A percentile compares a stretch with the other conserved stretches of the same genome.
phyloP scores from a whole-genome alignment of 1,140 invertebrate species.

The Charaxes varanes region DNA sequence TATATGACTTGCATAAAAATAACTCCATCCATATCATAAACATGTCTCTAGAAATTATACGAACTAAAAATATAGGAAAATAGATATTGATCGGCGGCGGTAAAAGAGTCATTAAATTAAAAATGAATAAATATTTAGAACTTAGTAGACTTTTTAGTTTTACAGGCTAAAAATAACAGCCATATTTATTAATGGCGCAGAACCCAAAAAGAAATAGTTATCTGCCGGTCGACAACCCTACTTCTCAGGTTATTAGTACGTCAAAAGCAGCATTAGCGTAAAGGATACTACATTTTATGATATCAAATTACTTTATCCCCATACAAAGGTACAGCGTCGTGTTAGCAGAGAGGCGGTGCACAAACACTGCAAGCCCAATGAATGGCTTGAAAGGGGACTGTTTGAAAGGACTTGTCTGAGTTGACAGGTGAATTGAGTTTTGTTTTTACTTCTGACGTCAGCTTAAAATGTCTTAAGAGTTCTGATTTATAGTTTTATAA shows the following conservation, averaged over 20 bases:
- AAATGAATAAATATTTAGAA: too few species aligned
- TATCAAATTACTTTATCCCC: constrained; percentile 21
- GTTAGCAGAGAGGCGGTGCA: constrained; percentile 10
- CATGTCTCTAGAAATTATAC: too few species aligned
- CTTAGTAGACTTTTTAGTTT: not conserved
- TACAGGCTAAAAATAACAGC: not conserved
- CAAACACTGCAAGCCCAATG: constrained; percentile 10
- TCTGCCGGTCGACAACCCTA: constrained; percentile 1
- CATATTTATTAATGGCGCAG: not conserved
- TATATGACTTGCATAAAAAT: too few species aligned
- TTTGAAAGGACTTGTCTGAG: constrained; percentile 2
- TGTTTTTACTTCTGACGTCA: too few species aligned
- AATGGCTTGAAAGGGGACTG: constrained; percentile 4
- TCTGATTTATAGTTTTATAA: not conserved
- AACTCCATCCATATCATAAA: too few species aligned
- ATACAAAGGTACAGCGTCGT: constrained; percentile 10
- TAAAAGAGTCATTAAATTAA: too few species aligned
- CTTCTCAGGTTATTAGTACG: constrained; percentile 17
- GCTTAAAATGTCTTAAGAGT: too few species aligned
- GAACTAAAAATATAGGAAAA: too few species aligned
- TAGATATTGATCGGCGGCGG: too few species aligned
- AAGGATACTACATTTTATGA: constrained; percentile 20
- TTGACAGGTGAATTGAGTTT: constrained; percentile 5
- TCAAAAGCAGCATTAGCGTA: constrained; percentile 20
- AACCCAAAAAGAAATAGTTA: not conserved